phyloP scores from a whole-genome alignment of 2,797 vertebrate species.

The Aselliscus stoliczkanus region DNA sequence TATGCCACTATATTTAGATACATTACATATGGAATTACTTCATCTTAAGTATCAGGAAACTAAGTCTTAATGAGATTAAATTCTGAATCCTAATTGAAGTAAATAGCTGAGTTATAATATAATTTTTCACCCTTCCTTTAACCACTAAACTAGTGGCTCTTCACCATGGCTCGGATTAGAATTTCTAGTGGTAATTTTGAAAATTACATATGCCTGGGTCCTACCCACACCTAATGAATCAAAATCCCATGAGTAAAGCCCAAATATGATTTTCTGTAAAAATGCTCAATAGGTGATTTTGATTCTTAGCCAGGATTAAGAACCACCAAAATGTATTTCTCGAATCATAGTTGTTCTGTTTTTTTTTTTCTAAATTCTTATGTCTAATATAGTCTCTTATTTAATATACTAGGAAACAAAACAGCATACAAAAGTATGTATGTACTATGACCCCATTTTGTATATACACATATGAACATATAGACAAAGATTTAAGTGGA shows the following conservation, averaged over 20 bases:
- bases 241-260: neutral
- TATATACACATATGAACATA: neutral
- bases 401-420: neutral
- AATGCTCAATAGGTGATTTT: neutral
- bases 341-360: neutral
- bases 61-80: slow-evolving; percentile 24
- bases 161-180: neutral
- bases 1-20: neutral
- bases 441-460: neutral
- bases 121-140: neutral
- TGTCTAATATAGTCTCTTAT: neutral
- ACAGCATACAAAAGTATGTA: neutral
- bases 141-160: neutral
- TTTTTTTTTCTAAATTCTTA: neutral
- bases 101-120: neutral
- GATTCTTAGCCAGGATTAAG: neutral
- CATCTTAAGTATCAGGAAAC: slow-evolving; percentile 17
- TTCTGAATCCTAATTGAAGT: neutral
- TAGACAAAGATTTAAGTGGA: neutral
- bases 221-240: neutral
- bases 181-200: neutral
- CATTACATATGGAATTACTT: neutral
- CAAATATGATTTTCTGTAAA: neutral
- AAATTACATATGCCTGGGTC: neutral
- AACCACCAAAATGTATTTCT: neutral